phyloP scores from a whole-genome alignment of 2,113 vertebrate species.

The Grantiella picta region DNA sequence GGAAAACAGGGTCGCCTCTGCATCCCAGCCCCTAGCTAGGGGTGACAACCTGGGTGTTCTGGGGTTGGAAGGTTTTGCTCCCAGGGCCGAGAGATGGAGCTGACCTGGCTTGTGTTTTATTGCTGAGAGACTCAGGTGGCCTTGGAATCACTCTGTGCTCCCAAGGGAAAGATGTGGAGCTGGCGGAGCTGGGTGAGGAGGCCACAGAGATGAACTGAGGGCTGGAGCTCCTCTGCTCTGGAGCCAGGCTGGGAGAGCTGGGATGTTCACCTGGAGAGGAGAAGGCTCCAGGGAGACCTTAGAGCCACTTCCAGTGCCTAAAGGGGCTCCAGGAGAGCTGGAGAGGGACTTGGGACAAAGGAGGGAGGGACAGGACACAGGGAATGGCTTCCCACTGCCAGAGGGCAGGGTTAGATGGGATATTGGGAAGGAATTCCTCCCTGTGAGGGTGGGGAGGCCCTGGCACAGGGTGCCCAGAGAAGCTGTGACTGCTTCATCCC shows the following conservation, averaged over 20 bases:
- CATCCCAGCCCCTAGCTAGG: neutral
- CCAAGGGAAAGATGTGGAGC: neutral
- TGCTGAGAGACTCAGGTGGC: rapidly evolving
- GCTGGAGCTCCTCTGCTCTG: neutral
- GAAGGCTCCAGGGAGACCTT: neutral
- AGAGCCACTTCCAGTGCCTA: rapidly evolving
- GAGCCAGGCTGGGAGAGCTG: neutral
- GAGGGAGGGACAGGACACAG: rapidly evolving
- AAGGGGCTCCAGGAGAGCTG: neutral
- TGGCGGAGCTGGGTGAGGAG: neutral
- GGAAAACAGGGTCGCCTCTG: neutral
- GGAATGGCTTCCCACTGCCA: neutral
- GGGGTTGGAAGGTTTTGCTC: neutral
- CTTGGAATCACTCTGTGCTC: neutral
- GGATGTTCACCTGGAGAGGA: neutral
- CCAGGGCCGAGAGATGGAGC: rapidly evolving
- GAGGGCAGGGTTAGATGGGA: neutral
- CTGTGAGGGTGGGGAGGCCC: neutral
- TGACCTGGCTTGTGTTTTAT: neutral
- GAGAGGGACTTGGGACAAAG: neutral
- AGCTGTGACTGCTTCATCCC: neutral
- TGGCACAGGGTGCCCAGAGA: rapidly evolving
- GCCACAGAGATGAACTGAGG: neutral
- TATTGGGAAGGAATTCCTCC: neutral
- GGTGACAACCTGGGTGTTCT: neutral